phyloP scores from a whole-genome alignment of 2,797 vertebrate species.

The Limnodromus scolopaceus region DNA sequence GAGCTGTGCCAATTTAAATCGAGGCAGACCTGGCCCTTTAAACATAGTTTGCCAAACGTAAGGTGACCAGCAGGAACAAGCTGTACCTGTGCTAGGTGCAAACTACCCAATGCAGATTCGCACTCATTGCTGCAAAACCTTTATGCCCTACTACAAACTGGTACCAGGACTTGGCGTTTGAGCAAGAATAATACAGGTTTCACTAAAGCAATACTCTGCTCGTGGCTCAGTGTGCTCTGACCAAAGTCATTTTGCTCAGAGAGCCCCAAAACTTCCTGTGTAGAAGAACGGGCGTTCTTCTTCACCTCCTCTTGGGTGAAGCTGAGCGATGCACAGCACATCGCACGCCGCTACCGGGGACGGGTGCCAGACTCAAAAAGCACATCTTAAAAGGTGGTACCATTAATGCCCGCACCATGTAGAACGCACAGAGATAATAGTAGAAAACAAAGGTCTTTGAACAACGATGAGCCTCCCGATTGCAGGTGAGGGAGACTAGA shows the following conservation, averaged over 20 bases:
- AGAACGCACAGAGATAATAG: neutral
- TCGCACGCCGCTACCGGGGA: neutral
- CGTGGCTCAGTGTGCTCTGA: neutral
- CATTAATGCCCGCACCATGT: neutral
- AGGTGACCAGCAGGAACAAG: neutral
- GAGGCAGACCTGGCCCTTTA: neutral
- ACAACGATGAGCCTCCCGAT: neutral
- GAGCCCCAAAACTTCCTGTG: neutral
- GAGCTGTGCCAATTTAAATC: neutral
- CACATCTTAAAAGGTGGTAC: neutral
- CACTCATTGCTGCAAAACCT: neutral
- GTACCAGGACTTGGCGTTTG: neutral
- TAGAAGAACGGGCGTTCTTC: accelerated
- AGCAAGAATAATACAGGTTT: neutral
- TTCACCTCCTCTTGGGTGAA: neutral
- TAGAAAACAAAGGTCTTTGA: neutral
- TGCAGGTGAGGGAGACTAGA: neutral
- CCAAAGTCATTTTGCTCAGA: neutral
- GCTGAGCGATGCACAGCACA: neutral
- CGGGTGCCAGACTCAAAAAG: neutral
- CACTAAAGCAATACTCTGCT: neutral
- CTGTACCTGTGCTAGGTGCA: neutral
- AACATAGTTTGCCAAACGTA: neutral
- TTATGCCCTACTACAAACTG: neutral
- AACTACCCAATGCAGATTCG: neutral